Evolutionary conservation across 2,113 vertebrate species (phyloP).

Genomic region (Leptosomus discolor): DNA sequence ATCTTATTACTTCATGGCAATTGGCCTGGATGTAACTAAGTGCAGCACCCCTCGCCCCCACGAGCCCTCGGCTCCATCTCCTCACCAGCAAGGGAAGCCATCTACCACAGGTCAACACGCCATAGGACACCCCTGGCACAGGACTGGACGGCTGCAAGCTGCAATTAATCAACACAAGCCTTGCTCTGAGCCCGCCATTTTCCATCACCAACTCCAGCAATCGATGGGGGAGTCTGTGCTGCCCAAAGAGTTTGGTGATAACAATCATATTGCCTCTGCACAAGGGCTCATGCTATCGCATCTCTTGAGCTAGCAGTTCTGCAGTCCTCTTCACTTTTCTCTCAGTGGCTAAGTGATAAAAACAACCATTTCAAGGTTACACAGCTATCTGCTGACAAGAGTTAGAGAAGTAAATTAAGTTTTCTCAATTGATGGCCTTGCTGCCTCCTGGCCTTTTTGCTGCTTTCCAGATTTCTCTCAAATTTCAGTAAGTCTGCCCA

Average conservation of each 20-base stretch:
- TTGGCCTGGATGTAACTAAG: background rate
- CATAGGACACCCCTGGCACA: fast-evolving
- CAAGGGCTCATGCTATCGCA: fast-evolving
- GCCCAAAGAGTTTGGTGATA: background rate
- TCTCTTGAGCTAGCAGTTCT: background rate
- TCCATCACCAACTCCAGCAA: background rate
- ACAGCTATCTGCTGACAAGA: background rate
- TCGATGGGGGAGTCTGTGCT: fast-evolving
- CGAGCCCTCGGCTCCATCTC: background rate
- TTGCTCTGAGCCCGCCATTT: fast-evolving
- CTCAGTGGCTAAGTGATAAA: background rate
- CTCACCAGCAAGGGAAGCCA: fast-evolving
- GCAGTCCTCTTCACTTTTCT: background rate
- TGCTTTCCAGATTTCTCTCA: background rate
- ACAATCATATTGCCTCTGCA: background rate
- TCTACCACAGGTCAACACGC: fast-evolving
- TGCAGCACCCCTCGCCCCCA: fast-evolving
- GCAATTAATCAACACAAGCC: fast-evolving
- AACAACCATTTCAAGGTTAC: background rate
- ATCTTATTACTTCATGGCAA: background rate
- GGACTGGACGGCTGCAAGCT: background rate
- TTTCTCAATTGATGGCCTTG: background rate
- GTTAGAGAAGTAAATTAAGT: background rate
- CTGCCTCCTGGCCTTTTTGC: background rate
- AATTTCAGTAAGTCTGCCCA: background rate